phyloP scores from a whole-genome alignment of 2,888 invertebrate species.

The Phasia obesa region DNA sequence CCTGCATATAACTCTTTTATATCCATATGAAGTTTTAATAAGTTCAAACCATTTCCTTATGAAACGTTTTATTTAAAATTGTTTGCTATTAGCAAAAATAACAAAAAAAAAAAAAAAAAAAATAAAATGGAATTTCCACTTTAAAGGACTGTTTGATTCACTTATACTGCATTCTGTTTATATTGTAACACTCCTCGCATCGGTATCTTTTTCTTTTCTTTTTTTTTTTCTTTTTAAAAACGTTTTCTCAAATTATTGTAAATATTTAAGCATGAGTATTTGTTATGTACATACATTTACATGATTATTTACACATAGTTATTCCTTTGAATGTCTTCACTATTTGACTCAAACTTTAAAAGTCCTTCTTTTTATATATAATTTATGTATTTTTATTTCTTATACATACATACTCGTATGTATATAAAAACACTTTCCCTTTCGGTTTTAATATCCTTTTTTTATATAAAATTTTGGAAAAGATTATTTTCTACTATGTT shows the following conservation, averaged over 20 bases:
- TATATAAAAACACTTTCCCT: conserved; percentile 57
- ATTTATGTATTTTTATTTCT: conserved; percentile 41
- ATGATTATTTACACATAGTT: background rate
- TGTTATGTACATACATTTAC: background rate
- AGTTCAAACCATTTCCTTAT: too few relatives aligned
- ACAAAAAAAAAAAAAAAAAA: too few relatives aligned
- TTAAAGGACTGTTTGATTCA: too few relatives aligned
- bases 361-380: conserved; percentile 39
- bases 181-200: conserved; percentile 11
- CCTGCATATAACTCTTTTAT: too few relatives aligned
- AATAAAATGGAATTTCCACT: too few relatives aligned
- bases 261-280: conserved; percentile 24
- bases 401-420: too few relatives aligned
- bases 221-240: too few relatives aligned
- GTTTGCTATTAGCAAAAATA: too few relatives aligned
- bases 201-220: background rate
- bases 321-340: background rate
- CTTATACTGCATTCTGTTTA: conserved; percentile 9
- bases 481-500: background rate
- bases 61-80: too few relatives aligned
- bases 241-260: conserved; percentile 13
- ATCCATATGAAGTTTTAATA: too few relatives aligned
- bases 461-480: conserved; percentile 3
- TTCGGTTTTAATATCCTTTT: conserved; percentile 49
- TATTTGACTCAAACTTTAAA: conserved; percentile 1